Conservation (phyloP, 2,888 invertebrate species). For the Ischnus inquisitorius region DNA sequence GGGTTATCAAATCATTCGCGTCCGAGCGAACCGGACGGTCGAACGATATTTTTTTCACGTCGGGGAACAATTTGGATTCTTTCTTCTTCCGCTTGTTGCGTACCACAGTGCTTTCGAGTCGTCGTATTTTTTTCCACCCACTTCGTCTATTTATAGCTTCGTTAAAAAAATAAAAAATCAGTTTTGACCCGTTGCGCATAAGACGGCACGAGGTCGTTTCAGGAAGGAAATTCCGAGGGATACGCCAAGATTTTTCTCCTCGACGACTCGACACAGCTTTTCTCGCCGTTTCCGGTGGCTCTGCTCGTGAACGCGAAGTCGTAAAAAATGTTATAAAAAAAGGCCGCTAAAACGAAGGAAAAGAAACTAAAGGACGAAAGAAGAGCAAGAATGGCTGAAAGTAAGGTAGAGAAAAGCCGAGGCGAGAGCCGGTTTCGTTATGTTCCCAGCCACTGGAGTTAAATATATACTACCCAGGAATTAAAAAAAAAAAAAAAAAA, state of each 20-base stretch:
- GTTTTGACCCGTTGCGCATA: not conserved
- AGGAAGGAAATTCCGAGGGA: not conserved
- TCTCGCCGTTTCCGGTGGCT: not conserved
- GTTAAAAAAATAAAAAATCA: not conserved
- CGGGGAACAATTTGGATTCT: not conserved
- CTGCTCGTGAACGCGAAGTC: constrained; percentile 29
- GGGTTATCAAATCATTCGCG: constrained; percentile 6
- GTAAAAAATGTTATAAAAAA: constrained; percentile 28
- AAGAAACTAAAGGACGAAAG: not conserved
- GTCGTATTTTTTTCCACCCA: not conserved
- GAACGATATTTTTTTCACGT: not conserved
- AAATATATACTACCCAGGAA: not conserved
- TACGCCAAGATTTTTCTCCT: not conserved
- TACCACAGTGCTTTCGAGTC: not conserved
- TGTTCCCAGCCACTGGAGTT: constrained; percentile 11
- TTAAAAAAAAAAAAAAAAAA: constrained; percentile 6
- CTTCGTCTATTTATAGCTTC: not conserved
- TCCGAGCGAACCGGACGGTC: not conserved
- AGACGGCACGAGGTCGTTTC: not conserved
- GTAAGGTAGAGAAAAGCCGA: not conserved
- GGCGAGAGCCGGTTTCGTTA: constrained; percentile 30
- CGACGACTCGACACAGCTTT: constrained; percentile 8
- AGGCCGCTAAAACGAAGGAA: not conserved
- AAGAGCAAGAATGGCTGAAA: constrained; percentile 15
- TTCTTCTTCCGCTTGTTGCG: not conserved